Evolutionary conservation across 1,140 invertebrate species (phyloP), one percentile per base, ranked within the genome.

Genomic region (Holcopasites calliopsidis): DNA sequence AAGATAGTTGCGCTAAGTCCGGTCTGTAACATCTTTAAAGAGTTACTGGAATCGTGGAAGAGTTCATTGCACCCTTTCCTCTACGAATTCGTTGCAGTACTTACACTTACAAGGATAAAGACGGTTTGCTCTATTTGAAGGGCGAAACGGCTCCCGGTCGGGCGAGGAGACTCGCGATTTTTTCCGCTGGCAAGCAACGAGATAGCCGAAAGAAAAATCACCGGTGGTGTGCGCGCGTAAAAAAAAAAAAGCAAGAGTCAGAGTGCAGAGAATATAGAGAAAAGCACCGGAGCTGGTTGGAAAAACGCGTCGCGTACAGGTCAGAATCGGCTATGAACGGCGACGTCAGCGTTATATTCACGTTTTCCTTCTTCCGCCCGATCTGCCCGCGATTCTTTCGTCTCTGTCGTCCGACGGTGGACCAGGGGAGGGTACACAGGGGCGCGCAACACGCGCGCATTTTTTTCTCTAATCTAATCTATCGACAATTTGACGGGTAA

Each of bases 401-500:
- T 76, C 73, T 76, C 55, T 52, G 42, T 74, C 71, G 44, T 28
- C 50, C 61, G 6, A 16, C 33, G 57, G 4, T 13, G 57, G n/a
- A 23, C 58, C 13, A 44, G 58, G 57, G 38, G 69, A 52, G 33
- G 42, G 18, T 18, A 40, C 44, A 72, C 69, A 62, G 38, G n/a
- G 42, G 50, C 58, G 55, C 50, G 55, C 73, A 72, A 62, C 79
- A 47, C 62, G 65, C 52, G 79, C 78, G 78, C 79, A 79, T 86
- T 87, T 87, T 84, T 82, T 83, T 85, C 86, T 85, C 84, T 90
- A 91, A 91, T 90, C 88, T 87, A 91, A 91, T 91, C 88, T 88
- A 91, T 91, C 89, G 90, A 88, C 90, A 91, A 90, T 90, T 91
- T 91, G 89, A 91, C 90, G 86, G 83, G 82, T 86, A 86, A 89